Conservation (phyloP, 2,113 vertebrate species). For the Mobula hypostoma region DNA sequence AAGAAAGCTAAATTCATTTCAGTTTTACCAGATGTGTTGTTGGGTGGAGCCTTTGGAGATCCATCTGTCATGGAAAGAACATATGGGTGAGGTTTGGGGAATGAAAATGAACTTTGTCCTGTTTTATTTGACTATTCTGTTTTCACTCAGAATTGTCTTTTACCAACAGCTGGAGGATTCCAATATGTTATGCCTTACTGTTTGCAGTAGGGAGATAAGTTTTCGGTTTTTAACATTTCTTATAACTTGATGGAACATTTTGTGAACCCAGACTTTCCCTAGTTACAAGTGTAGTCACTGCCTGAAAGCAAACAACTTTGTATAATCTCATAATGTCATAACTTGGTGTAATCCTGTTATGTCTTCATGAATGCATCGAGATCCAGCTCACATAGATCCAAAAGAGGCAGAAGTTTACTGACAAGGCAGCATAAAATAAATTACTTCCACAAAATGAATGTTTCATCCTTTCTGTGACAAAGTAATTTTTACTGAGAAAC, state of each 20-base stretch:
- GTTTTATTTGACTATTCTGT: slow-evolving; percentile 1
- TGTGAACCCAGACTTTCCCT: neutral
- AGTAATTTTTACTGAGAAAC: too few relatives aligned
- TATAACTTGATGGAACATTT: neutral
- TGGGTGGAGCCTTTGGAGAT: neutral
- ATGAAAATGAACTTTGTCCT: neutral
- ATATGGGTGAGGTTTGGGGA: neutral
- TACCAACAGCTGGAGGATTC: neutral
- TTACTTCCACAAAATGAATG: too few relatives aligned
- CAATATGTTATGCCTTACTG: neutral
- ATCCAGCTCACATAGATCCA: too few relatives aligned
- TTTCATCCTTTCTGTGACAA: too few relatives aligned
- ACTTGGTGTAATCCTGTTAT: neutral
- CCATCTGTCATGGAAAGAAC: neutral
- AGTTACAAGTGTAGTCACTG: neutral
- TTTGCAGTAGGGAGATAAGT: neutral
- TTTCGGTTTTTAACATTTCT: neutral
- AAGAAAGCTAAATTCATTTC: neutral
- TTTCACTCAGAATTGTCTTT: neutral
- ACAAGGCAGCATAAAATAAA: too few relatives aligned
- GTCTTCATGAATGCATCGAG: too few relatives aligned
- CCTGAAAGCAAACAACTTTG: neutral
- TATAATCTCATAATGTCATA: too few relatives aligned
- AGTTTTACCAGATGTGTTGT: slow-evolving; percentile 17
- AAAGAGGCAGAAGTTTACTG: too few relatives aligned